A percentile compares a stretch with the other conserved stretches of the same genome.
Conservation (phyloP, 2,113 vertebrate genomes). For the Eulemur rufifrons region DNA sequence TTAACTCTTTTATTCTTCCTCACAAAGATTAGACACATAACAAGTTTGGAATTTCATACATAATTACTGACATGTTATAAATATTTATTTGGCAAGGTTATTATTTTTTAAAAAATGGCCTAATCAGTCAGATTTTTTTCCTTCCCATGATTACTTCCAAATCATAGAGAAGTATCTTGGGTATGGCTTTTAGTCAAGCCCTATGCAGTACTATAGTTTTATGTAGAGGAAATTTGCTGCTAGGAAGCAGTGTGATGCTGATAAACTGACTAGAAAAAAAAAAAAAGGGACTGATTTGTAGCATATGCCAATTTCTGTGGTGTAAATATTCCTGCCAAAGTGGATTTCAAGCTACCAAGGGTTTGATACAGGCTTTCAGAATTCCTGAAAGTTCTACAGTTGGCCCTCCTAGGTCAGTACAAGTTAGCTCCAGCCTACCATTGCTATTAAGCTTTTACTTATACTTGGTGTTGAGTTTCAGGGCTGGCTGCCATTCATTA, state of each 20-base stretch:
- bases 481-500: slow-evolving; percentile 19
- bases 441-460: not conserved
- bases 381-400: slow-evolving; percentile 22
- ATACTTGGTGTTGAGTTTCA: slow-evolving; percentile 32
- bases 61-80: slow-evolving; percentile 13
- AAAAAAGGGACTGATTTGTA: not conserved
- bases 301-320: slow-evolving; percentile 19
- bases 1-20: not conserved
- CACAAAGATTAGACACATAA: not conserved
- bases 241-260: not conserved
- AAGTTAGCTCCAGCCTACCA: not conserved
- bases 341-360: not conserved
- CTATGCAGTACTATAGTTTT: not conserved
- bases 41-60: slow-evolving; percentile 23
- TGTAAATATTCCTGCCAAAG: not conserved
- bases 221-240: not conserved
- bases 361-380: slow-evolving; percentile 38
- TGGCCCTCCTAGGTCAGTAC: not conserved
- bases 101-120: not conserved
- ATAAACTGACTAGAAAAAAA: not conserved
- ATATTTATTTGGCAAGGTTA: slow-evolving; percentile 17
- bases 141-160: slow-evolving; percentile 16
- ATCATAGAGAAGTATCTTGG: not conserved
- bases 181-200: not conserved
- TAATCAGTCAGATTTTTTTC: slow-evolving; percentile 19